Conservation (phyloP, 2,113 vertebrate genomes). For the Panthera uncia region DNA sequence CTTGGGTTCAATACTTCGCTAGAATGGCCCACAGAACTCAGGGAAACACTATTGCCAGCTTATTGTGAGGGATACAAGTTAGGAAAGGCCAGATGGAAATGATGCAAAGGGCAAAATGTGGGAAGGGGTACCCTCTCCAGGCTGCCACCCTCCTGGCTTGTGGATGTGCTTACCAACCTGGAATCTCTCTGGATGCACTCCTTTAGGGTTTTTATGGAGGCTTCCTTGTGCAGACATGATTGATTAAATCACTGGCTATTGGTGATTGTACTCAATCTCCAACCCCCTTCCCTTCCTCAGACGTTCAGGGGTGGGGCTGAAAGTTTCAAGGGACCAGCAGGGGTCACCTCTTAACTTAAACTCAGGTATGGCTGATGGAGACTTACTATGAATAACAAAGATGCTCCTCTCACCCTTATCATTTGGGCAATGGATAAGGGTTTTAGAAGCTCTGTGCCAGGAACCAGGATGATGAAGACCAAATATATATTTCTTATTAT, state of each 20-base stretch:
- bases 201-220: neutral
- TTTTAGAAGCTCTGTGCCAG: neutral
- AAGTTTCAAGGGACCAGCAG: neutral
- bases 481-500: neutral
- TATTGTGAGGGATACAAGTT: neutral
- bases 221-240: neutral
- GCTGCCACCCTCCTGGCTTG: neutral
- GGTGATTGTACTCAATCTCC: neutral
- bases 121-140: neutral
- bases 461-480: neutral
- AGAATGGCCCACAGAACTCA: neutral
- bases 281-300: neutral
- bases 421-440: neutral
- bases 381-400: neutral
- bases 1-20: neutral
- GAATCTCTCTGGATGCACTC: neutral
- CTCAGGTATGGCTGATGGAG: neutral
- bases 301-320: neutral
- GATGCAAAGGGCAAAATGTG: too few relatives aligned
- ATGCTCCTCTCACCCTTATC: neutral
- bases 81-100: neutral
- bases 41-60: neutral
- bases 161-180: neutral
- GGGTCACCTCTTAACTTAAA: neutral
- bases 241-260: neutral